Evolutionary conservation across 2,113 vertebrate genomes (phyloP).

Genomic region (Scopus umbretta): DNA sequence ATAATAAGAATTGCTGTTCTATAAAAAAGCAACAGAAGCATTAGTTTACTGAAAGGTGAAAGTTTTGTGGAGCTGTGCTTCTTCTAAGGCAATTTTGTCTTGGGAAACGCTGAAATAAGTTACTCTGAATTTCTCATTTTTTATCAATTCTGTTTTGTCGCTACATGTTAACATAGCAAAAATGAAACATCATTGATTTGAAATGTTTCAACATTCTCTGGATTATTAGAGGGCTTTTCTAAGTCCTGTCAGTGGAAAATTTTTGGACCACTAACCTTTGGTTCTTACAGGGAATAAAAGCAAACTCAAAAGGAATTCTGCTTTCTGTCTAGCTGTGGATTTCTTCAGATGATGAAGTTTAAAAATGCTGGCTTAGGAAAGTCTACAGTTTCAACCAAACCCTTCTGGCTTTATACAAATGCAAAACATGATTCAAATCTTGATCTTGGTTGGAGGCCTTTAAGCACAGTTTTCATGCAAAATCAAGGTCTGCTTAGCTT

Average conservation of each 20-base stretch:
- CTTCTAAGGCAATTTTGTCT: neutral
- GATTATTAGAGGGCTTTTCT: neutral
- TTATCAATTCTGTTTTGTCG: neutral
- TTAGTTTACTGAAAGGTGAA: neutral
- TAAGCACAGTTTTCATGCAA: neutral
- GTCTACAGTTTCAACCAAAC: neutral
- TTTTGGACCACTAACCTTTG: neutral
- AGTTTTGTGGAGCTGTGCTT: neutral
- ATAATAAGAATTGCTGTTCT: neutral
- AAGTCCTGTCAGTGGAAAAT: neutral
- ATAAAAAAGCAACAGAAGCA: neutral
- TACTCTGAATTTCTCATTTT: neutral
- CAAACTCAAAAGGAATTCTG: neutral
- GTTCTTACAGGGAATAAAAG: neutral
- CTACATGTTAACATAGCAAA: neutral
- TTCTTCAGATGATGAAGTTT: neutral
- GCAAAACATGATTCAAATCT: neutral
- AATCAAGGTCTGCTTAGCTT: neutral
- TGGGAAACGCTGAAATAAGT: neutral
- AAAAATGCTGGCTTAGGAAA: neutral
- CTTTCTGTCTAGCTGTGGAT: neutral
- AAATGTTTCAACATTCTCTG: neutral
- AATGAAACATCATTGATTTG: neutral
- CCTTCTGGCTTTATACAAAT: conserved; percentile 8
- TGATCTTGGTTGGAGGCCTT: neutral